phyloP scores from a whole-genome alignment of 2,888 invertebrate genomes.

The Monochamus alternatus region DNA sequence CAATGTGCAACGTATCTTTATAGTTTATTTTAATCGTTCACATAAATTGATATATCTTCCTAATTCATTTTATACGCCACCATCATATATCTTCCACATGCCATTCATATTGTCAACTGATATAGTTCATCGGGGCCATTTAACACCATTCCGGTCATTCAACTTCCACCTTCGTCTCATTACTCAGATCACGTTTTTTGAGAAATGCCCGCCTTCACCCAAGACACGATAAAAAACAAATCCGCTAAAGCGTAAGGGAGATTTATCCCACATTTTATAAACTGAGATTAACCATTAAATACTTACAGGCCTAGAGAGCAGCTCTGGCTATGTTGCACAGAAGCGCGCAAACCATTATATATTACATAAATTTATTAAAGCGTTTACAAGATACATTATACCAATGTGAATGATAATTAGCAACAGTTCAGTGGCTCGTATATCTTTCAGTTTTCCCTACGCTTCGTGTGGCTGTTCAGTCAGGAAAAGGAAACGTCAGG shows the following conservation, averaged over 20 bases:
- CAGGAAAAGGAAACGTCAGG: conserved; percentile 21
- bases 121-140: no score
- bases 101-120: no score
- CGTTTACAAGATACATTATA: conserved; percentile 25
- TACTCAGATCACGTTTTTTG: no score
- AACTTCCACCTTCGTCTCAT: no score
- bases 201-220: no score
- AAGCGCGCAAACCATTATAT: background rate
- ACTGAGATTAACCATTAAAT: background rate
- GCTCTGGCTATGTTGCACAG: background rate
- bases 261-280: background rate
- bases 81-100: no score
- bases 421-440: conserved; percentile 25
- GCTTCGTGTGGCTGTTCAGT: conserved; percentile 14
- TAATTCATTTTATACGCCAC: no score
- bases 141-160: no score
- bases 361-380: conserved; percentile 25
- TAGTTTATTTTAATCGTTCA: no score
- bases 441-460: conserved; percentile 16
- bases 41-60: no score
- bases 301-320: background rate
- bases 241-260: background rate
- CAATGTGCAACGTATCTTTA: no score
- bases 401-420: conserved; percentile 18
- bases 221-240: no score